Evolutionary conservation across 1,140 invertebrate species (phyloP), one percentile per base, ranked within the genome.

Genomic region (Myzus persicae): DNA sequence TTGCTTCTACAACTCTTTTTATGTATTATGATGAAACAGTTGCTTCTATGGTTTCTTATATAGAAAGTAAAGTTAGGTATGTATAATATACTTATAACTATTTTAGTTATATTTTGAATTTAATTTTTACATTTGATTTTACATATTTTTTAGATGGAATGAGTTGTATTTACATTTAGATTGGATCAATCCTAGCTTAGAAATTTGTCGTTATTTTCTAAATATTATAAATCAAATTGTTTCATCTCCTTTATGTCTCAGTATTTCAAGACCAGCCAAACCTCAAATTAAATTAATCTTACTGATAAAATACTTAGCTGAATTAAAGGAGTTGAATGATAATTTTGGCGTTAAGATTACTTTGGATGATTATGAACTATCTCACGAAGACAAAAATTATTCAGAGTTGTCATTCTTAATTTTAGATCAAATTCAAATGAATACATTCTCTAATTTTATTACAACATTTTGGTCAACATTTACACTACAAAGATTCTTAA

Each of bases 301-400:
- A 84, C 7, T 85, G 8, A 93, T 93, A 38, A 93, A 85, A 84
- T 93, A 93, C 36, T 54, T 93, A 26, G 22, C 36, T 11, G 91
- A 93, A 93, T 54, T 93, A 85, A 93, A 93, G 54, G 91, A 93
- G 31, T 85, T 93, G 26, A 93, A 93, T 40, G 91, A 93, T 93
- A 93, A 93, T 93, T 93, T 84, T 59, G 46, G 81, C 22, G 38
- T 84, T 22, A 93, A 85, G 11, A 93, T 93, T n/a, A 22, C 76
- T 38, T 9, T 93, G 14, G 91, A 85, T 51, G 91, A 93, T 85
- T 93, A 93, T 84, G 81, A 93, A 93, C 18, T 93, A 54, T 46
- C 91, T 31, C 91, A 93, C 4, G 91, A 93, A 93, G 81, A 93
- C 7, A 54, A 93, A 40, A 85, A 93, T 51, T 93, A 42, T 93